Base-by-base conservation (phyloP, 2,888 invertebrate genomes). In the Quadroppia sp. region DNA sequence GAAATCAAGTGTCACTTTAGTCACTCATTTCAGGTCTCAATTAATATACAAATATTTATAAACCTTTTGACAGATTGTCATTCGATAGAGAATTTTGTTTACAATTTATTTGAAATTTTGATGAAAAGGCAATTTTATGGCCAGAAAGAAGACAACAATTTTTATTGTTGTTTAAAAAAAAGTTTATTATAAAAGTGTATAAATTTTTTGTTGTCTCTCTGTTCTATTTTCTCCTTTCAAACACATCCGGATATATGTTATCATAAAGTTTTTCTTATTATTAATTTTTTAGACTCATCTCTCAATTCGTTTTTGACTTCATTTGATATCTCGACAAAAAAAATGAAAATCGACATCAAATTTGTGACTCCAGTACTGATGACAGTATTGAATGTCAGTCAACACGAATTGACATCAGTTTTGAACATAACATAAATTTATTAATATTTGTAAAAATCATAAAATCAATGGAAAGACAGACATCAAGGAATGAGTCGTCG, bases 1-100 rank as follows among this genome's bases (percentile, higher is more conserved):
- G 23, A 69, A 69, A 69, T 69, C 69, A 45, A 69, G 69, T 45
- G 25, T 45, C 69, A 45, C 69, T 69, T 69, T 25, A 64, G 61
- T 36, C 61, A 32, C 11, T 56, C 56, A 64, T n/a, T 64, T 56
- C 15, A 28, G 50, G 11, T 15, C 6, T 11, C 3, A 56, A 56
- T 56, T n/a, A n/a, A n/a, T n/a, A n/a, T n/a, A n/a, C n/a, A n/a
- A 56, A 30, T 56, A 28, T 17, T 28, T 9, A 50, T 11, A 56
- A 56, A 56, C 13, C 28, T 25, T 1, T 13, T 56, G 56, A 56
- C 56, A 30, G 56, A 1, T 30, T 56, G 56, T 30, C 56, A 56
- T 1, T 56, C 56, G 3, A 15, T 56, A 20, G 13, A 53, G 30
- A 11, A 56, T 56, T 56, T 28, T 15, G 56, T 56, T 56, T 17